Conservation (phyloP, 2,113 vertebrate genomes). For the Trichomycterus rosablanca region DNA sequence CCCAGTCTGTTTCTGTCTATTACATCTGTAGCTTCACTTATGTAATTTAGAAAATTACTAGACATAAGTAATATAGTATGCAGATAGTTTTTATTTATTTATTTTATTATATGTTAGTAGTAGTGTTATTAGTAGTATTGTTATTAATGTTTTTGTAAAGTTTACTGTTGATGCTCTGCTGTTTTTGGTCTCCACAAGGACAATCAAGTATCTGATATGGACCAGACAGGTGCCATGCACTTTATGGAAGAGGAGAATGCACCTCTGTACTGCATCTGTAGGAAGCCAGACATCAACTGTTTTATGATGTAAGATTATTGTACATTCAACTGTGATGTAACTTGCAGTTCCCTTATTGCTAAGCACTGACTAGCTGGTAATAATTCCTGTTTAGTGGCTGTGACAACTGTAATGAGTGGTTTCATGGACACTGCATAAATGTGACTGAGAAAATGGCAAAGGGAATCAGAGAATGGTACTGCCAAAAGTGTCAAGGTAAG, state of each 20-base stretch:
- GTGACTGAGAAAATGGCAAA: slow-evolving; percentile 92
- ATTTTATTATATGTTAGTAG: too few species aligned
- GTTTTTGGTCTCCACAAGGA: slow-evolving; percentile 61
- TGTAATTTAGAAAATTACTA: too few species aligned
- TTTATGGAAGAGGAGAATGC: slow-evolving; percentile 76
- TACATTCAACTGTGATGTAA: not conserved
- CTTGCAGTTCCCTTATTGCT: too few species aligned
- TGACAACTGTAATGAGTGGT: slow-evolving; percentile 92
- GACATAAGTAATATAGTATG: too few species aligned
- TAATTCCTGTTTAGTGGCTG: slow-evolving; percentile 75
- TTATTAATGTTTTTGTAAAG: too few species aligned
- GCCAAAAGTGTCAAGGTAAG: slow-evolving; percentile 80
- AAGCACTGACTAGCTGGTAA: too few species aligned
- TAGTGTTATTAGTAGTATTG: too few species aligned
- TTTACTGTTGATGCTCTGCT: too few species aligned
- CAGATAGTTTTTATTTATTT: too few species aligned
- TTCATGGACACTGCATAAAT: slow-evolving; percentile 87
- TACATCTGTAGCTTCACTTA: too few species aligned
- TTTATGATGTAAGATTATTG: slow-evolving; percentile 82
- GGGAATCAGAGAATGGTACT: slow-evolving; percentile 89
- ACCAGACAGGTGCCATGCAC: slow-evolving; percentile 57
- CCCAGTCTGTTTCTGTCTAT: too few species aligned
- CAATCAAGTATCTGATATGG: slow-evolving; percentile 75
- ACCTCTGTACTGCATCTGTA: slow-evolving; percentile 83
- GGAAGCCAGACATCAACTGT: slow-evolving; percentile 86